phyloP scores from a whole-genome alignment of 1,140 invertebrate species.

The Drosophila pruinosa region DNA sequence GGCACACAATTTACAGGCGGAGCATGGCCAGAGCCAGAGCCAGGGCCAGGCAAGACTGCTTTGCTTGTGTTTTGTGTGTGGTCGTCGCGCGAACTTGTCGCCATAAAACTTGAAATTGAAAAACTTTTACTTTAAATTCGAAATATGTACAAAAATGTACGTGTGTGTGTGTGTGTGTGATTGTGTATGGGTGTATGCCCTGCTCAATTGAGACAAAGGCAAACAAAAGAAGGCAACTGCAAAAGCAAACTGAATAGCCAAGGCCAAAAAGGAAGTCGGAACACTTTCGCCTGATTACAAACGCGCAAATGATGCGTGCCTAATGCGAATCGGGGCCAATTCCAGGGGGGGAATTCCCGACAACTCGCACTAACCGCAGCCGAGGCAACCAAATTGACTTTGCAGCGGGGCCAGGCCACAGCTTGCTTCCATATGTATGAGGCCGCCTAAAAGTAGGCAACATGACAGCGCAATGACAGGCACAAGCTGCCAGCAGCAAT shows the following conservation, averaged over 20 bases:
- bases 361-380: constrained; percentile 1
- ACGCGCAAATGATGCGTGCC: constrained; percentile 79
- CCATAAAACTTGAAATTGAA: constrained; percentile 79
- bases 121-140: constrained; percentile 75
- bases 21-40: neutral
- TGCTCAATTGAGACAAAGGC: constrained; percentile 60
- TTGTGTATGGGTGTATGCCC: constrained; percentile 9
- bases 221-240: constrained; percentile 6
- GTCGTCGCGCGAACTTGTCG: constrained; percentile 55
- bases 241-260: constrained; percentile 13
- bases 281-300: constrained; percentile 81
- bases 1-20: constrained; percentile 14
- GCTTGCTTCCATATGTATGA: constrained; percentile 45
- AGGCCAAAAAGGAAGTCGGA: constrained; percentile 50
- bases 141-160: constrained; percentile 45
- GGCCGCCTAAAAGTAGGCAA: constrained; percentile 63
- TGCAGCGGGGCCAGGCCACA: constrained; percentile 20
- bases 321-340: constrained; percentile 62
- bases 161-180: constrained; percentile 15
- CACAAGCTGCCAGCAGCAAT: constrained; percentile 68
- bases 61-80: neutral
- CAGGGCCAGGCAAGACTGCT: neutral
- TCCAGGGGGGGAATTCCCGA: constrained; percentile 25
- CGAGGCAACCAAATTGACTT: constrained; percentile 43
- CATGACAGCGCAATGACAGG: constrained; percentile 65